Evolutionary conservation across 37 sponge, comb jelly and placozoan genomes (phyloP).

Genomic region (Beroe ovata): DNA sequence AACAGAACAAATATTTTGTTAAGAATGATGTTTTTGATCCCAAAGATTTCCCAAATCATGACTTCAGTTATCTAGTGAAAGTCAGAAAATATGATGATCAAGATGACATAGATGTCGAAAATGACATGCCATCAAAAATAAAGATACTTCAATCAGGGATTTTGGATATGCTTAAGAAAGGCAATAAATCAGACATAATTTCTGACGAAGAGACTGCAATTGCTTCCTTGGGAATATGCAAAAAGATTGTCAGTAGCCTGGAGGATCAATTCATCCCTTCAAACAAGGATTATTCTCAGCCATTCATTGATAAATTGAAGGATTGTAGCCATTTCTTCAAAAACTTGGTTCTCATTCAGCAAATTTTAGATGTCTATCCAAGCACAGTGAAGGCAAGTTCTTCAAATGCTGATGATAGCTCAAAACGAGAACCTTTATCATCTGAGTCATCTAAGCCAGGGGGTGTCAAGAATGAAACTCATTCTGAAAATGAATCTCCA

Average conservation of each 20-base stretch:
- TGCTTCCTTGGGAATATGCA: background rate
- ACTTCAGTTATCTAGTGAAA: conserved; percentile 45
- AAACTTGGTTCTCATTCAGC: background rate
- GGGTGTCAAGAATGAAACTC: too few relatives aligned
- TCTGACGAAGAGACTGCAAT: conserved; percentile 41
- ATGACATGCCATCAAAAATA: background rate
- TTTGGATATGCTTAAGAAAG: background rate
- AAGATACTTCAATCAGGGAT: conserved; percentile 32
- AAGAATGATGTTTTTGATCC: conserved; percentile 43
- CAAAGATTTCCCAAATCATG: conserved; percentile 17
- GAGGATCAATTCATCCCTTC: background rate
- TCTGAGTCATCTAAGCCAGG: background rate
- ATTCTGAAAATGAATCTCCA: background rate
- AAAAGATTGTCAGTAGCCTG: background rate
- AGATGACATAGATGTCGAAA: background rate
- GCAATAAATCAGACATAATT: background rate
- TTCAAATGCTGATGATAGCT: background rate
- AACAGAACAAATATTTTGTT: conserved; percentile 34
- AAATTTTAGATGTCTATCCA: conserved; percentile 43
- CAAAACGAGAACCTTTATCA: background rate
- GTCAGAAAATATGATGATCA: background rate
- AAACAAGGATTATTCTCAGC: background rate
- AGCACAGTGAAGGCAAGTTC: background rate
- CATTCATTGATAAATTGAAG: background rate
- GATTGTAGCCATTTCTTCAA: conserved; percentile 27